Base-by-base conservation (phyloP, 2,113 vertebrate species). In the Epinephelus lanceolatus region DNA sequence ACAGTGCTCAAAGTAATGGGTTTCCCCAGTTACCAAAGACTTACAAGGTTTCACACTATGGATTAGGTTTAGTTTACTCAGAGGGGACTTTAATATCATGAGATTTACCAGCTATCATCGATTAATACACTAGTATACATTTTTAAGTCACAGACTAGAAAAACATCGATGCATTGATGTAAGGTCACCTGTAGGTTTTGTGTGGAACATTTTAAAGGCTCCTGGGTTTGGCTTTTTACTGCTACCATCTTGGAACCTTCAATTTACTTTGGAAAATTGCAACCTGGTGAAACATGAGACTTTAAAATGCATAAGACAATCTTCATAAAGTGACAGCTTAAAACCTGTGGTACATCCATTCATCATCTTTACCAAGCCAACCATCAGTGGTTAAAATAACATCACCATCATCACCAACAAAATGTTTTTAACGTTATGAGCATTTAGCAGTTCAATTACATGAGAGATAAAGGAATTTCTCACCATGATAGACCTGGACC, bases 1-100 rank as follows among this genome's bases (percentile, higher is more conserved):
- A 42, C 51, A 13, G 27, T 27, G 52, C 66, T 84, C 56, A 63
- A 13, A 57, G 47, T 27, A 0, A 9, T 8, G 37, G 19, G 21
- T 77, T 57, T 25, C 30, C 74, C 45, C 42, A 47, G 67, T 66
- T 17, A 40, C 42, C 51, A 74, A 45, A 40, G 25, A 60, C 42
- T 60, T 45, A 52, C 68, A 56, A 2, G 67, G 12, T 62, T 23
- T 40, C 56, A 69, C 63, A 30, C 51, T 13, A 51, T 40, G n/a
- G 53, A 60, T 75, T n/a, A 33, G 45, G n/a, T 13, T 23, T 23
- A 75, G 63, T 71, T 63, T 17, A 15, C 25, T 49, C 49, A 15
- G 2, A 55, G 55, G 59, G 45, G 9, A 60, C 45, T n/a, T 47
- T n/a, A 18, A 23, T 47, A 33, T 71, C 57, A 45, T 30, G 42